phyloP scores from a whole-genome alignment of 1,140 invertebrate genomes.

The Tetramorium alpestre region DNA sequence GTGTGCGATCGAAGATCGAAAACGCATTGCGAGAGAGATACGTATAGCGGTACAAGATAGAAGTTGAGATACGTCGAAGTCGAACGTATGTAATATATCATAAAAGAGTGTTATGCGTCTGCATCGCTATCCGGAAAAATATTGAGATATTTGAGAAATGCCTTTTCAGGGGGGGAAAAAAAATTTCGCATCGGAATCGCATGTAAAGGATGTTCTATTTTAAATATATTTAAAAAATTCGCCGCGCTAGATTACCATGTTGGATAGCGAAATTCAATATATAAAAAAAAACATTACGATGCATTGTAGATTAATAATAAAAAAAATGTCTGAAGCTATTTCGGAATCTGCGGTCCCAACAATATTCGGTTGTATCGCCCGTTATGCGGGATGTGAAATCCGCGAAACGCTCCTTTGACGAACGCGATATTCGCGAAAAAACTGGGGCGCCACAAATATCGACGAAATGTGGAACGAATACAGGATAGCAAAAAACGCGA shows the following conservation, averaged over 20 bases:
- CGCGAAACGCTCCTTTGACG: constrained; percentile 38
- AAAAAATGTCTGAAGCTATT: constrained; percentile 19
- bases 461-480: background rate
- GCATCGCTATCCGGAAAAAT: constrained; percentile 11
- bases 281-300: constrained; percentile 12
- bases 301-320: constrained; percentile 13
- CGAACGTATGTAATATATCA: constrained; percentile 48
- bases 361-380: constrained; percentile 1
- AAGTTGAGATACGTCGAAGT: constrained; percentile 33
- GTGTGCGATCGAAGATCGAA: constrained; percentile 26
- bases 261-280: background rate
- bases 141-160: constrained; percentile 23
- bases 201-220: background rate
- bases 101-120: constrained; percentile 33
- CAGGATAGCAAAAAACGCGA: constrained; percentile 1
- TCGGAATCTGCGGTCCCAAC: background rate
- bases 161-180: background rate
- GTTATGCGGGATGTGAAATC: constrained; percentile 20
- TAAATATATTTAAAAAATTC: constrained; percentile 4
- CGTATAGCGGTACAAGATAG: background rate
- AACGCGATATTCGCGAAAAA: constrained; percentile 31
- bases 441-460: constrained; percentile 35
- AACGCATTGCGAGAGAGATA: constrained; percentile 28
- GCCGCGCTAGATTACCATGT: background rate
- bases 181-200: background rate